Conservation (phyloP, 1,140 invertebrate species). For the Idris sp. region DNA sequence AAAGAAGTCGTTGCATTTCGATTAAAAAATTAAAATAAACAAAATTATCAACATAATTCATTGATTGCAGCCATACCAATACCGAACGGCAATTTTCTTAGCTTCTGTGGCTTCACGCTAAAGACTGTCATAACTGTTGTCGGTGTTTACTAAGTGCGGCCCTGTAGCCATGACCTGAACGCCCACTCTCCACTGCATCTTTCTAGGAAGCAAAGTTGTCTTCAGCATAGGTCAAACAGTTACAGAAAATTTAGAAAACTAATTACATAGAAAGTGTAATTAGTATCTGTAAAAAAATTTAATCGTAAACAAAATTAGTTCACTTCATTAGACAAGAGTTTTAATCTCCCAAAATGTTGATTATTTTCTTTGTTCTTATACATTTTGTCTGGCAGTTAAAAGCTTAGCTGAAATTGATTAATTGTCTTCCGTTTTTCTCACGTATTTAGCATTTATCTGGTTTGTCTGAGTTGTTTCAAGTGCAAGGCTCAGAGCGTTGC, state of each 20-base stretch:
- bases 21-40: too few species aligned
- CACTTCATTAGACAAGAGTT: too few species aligned
- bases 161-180: conserved; percentile 58
- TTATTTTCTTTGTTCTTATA: too few species aligned
- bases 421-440: conserved; percentile 11
- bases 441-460: conserved; percentile 20
- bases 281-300: too few species aligned
- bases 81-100: too few species aligned
- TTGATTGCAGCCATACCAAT: too few species aligned
- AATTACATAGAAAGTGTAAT: too few species aligned
- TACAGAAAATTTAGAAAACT: conserved; percentile 26
- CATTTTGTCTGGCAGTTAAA: too few species aligned
- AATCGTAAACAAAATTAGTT: too few species aligned
- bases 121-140: too few species aligned
- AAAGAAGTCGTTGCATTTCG: conserved; percentile 30
- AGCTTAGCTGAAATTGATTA: conserved; percentile 38
- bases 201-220: conserved; percentile 43
- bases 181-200: conserved; percentile 52
- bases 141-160: conserved; percentile 35
- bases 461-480: conserved; percentile 43
- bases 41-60: too few species aligned
- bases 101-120: conserved; percentile 2
- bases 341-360: too few species aligned
- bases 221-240: conserved; percentile 13
- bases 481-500: conserved; percentile 22